Evolutionary conservation across 2,113 vertebrate genomes (phyloP), one percentile per base, ranked within the genome.

Genomic region (Notiomystis cincta): DNA sequence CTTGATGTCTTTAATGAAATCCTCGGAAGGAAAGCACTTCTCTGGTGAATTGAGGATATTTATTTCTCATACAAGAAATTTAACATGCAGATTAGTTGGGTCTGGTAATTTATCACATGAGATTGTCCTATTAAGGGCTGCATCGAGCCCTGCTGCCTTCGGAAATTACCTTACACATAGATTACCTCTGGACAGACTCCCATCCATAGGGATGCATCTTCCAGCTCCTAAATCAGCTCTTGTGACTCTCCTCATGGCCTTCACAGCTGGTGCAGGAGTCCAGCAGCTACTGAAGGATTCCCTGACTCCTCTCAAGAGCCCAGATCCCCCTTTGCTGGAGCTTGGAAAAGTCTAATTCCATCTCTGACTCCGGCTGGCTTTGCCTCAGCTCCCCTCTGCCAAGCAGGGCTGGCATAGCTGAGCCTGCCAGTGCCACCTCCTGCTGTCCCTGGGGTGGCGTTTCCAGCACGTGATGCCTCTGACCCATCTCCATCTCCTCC

Each of bases 31-130:
- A 81, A 96, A 91, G 91, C 42, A 35, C 83, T 89, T 87, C 97
- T 96, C 96, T 77, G 95, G 94, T 25, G 96, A 92, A 87, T 96
- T 42, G 90, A 95, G 94, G 93, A 97, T 97, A 87, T 98, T 98
- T 97, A 96, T 97, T 98, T 95, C 97, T 84, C 89, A 53, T 80
- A 56, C 93, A 51, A 97, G 96, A 94, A 97, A 96, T 97, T 96
- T 97, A 97, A 95, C 96, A 96, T 98, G 97, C 97, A 98, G 97
- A 98, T 98, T 94, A 97, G 96, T 94, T 93, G 79, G 86, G 89
- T 10, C 96, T 96, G 96, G 88, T 98, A 97, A 95, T 98, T 96
- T 93, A 96, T 97, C 97, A 97, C 97, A 93, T 28, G 93, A 94
- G 96, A 98, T 93, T 93, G 97, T 96, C 96, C 81, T 92, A 95